A percentile compares a stretch with the other conserved stretches of the same genome.
phyloP scores from a whole-genome alignment of 1,140 invertebrate species.

The Zaprionus africanus region DNA sequence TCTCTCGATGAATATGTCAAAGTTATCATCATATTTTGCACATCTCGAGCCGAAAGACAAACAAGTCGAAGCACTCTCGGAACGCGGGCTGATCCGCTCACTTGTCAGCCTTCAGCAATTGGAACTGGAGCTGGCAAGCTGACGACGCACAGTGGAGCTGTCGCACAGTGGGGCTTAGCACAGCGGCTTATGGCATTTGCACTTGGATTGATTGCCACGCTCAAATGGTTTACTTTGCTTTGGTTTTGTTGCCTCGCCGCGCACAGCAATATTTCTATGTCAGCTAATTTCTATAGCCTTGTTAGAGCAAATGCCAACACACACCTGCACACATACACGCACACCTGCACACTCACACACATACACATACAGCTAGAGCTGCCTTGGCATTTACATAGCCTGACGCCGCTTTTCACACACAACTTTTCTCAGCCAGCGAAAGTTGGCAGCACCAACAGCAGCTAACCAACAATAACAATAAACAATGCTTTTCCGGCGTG shows the following conservation, averaged over 20 bases:
- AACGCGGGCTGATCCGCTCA: slow-evolving; percentile 34
- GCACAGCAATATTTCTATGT: slow-evolving; percentile 28
- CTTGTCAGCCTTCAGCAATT: slow-evolving; percentile 42
- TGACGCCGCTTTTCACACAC: slow-evolving; percentile 46
- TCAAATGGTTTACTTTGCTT: slow-evolving; percentile 30
- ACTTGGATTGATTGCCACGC: slow-evolving; percentile 45
- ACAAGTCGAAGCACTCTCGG: slow-evolving; percentile 31
- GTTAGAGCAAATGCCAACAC: slow-evolving; percentile 47
- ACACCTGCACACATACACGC: slow-evolving; percentile 9
- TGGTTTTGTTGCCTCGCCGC: slow-evolving; percentile 1
- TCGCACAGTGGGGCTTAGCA: slow-evolving; percentile 10
- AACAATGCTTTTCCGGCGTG: slow-evolving; percentile 57
- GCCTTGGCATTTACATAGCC: slow-evolving; percentile 41
- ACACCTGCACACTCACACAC: slow-evolving; percentile 5
- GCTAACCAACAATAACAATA: slow-evolving; percentile 36
- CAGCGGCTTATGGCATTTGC: slow-evolving; percentile 26
- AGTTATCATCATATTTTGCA: slow-evolving; percentile 49
- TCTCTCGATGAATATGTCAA: slow-evolving; percentile 50
- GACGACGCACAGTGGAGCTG: slow-evolving; percentile 2
- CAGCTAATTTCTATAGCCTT: slow-evolving; percentile 58
- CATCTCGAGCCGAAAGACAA: slow-evolving; percentile 21
- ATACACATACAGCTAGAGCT: neutral
- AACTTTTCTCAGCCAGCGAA: slow-evolving; percentile 58
- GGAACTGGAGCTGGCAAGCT: slow-evolving; percentile 2
- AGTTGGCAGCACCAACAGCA: slow-evolving; percentile 38